Base-by-base conservation (phyloP, 2,888 invertebrate genomes). In the Spodoptera exigua region DNA sequence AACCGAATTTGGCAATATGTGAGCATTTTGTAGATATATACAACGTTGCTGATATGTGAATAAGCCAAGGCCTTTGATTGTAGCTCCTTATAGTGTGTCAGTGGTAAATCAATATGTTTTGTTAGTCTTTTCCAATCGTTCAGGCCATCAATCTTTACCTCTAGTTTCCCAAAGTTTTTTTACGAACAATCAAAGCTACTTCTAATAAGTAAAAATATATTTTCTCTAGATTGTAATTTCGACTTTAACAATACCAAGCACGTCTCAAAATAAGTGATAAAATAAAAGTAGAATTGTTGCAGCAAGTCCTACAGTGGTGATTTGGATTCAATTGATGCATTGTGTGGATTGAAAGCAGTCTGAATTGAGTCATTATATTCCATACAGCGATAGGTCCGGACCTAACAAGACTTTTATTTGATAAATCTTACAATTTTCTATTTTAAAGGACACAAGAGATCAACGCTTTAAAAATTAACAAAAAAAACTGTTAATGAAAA, bases 1-100 rank as follows among this genome's bases (percentile, higher is more conserved):
- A 75, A 69, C 60, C 60, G 69, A 62, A 66, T 46, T 59, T 61
- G 14, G 36, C 45, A 62, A 53, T 48, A 57, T 46, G 55, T 41
- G 48, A 54, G 60, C 54, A 53, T 71, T 58, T 43, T 58, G 27
- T 45, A 32, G 48, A 44, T 51, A 46, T 49, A 47, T 64, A 60
- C 40, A 61, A 56, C 44, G 27, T 16, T 59, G 27, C 58, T 40
- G 43, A 52, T 18, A 55, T 37, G 17, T 41, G 52, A 41, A 17
- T 17, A 39, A 58, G 56, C 18, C 32, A 59, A 61, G n/a, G 43
- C 7, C 27, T 45, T 56, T 48, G 37, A 55, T 48, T 45, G 14
- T 27, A 27, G 21, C 21, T 21, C 21, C 5, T 27, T 27, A 9
- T 27, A 27, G 27, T 9, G 27, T 7, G 9, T 5, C 27, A 27